Conservation (phyloP, 2,113 vertebrate species). For the Coreoperca whiteheadi region DNA sequence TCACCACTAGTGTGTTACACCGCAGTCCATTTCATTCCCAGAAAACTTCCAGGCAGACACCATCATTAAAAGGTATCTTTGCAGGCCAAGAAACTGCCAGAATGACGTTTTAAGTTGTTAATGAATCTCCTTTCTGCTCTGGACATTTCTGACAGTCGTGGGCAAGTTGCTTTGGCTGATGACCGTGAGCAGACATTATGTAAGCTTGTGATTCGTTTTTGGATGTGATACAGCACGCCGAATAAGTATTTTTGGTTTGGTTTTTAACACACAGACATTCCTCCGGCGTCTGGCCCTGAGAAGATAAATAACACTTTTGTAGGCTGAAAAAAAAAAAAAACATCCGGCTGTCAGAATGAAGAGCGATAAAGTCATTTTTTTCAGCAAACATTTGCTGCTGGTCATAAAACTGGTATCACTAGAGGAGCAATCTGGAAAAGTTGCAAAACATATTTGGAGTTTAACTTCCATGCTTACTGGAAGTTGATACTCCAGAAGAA, state of each 20-base stretch:
- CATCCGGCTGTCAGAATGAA: slow-evolving; percentile 40
- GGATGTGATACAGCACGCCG: slow-evolving; percentile 24
- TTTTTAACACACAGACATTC: slow-evolving; percentile 8
- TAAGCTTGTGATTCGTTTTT: slow-evolving; percentile 50
- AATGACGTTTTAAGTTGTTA: slow-evolving; percentile 31
- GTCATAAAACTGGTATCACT: slow-evolving; percentile 21
- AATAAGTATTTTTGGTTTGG: slow-evolving; percentile 1
- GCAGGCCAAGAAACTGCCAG: slow-evolving; percentile 40
- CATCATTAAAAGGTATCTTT: slow-evolving; percentile 39
- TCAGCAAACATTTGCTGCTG: slow-evolving; percentile 1
- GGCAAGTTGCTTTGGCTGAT: slow-evolving; percentile 9
- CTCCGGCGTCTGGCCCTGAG: slow-evolving; percentile 13
- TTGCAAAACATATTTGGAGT: slow-evolving; percentile 10
- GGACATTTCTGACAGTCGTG: slow-evolving; percentile 4
- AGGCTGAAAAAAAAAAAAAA: slow-evolving; percentile 45
- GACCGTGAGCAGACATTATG: slow-evolving; percentile 39
- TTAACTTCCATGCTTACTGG: slow-evolving; percentile 2
- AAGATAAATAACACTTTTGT: slow-evolving; percentile 41
- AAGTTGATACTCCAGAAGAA: slow-evolving; percentile 1
- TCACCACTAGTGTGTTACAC: not conserved
- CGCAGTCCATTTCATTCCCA: not conserved
- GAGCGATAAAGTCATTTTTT: not conserved
- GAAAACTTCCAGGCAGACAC: slow-evolving; percentile 17
- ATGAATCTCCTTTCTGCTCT: slow-evolving; percentile 25
- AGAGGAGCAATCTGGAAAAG: slow-evolving; percentile 3